Conservation (phyloP, 1,140 invertebrate species). For the Pseudomyrmex concolor region DNA sequence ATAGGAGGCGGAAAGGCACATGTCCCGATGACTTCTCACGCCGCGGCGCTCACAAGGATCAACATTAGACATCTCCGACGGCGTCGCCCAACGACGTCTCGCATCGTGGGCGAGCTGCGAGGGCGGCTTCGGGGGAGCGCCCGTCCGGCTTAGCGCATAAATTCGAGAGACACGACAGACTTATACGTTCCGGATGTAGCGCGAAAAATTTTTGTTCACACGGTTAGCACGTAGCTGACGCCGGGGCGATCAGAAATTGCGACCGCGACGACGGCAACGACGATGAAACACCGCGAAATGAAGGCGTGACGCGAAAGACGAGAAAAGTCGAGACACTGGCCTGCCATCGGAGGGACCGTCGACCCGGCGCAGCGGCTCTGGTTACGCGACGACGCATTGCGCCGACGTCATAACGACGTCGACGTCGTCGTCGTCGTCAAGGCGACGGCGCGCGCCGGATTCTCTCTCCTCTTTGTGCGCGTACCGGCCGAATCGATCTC, state of each 20-base stretch:
- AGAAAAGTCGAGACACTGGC: conserved; percentile 79
- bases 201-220: too few species aligned
- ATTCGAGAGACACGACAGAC: neutral
- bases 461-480: conserved; percentile 32
- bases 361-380: conserved; percentile 71
- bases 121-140: neutral
- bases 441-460: conserved; percentile 71
- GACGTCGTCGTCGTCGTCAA: conserved; percentile 76
- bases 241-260: too few species aligned
- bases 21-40: conserved; percentile 69
- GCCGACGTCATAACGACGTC: conserved; percentile 69
- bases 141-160: neutral
- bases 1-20: conserved; percentile 77
- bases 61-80: conserved; percentile 23
- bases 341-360: conserved; percentile 74
- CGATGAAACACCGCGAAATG: conserved; percentile 4
- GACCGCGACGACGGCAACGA: neutral
- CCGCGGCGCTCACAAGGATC: conserved; percentile 37
- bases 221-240: too few species aligned
- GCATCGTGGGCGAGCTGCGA: neutral
- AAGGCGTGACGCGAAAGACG: conserved; percentile 61
- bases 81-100: neutral
- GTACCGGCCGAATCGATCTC: conserved; percentile 73
- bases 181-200: too few species aligned
- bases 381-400: conserved; percentile 66